Evolutionary conservation across 2,113 vertebrate species (phyloP).

Genomic region (Cryptotis parvus): DNA sequence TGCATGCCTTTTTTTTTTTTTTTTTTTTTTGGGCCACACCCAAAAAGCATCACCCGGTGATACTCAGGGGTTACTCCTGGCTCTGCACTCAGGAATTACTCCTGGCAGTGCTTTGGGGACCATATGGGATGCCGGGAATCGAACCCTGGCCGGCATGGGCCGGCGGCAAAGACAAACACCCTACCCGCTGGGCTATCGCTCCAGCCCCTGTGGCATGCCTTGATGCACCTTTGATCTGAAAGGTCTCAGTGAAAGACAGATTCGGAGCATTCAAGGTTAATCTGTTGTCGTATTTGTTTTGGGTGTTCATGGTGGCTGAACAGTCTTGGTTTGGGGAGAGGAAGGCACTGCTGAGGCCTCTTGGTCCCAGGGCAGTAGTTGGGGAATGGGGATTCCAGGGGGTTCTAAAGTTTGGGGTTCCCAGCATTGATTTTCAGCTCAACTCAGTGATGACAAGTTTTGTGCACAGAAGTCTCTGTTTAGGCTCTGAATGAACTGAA

Average conservation of each 20-base stretch:
- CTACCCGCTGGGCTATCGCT: no score
- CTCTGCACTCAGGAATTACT: no score
- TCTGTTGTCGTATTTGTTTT: not conserved
- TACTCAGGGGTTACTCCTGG: no score
- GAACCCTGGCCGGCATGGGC: no score
- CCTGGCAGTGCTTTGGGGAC: no score
- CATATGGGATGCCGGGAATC: no score
- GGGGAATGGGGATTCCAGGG: not conserved
- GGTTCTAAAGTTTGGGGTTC: not conserved
- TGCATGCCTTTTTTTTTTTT: not conserved
- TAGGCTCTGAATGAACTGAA: not conserved
- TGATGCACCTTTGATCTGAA: not conserved
- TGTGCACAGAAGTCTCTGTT: not conserved
- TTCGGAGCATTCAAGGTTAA: not conserved
- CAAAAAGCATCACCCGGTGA: no score
- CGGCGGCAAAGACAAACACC: no score
- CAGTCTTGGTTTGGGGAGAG: not conserved
- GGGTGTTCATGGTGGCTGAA: not conserved
- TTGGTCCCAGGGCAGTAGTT: not conserved
- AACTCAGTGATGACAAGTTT: not conserved
- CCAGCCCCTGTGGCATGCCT: not conserved
- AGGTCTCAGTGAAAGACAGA: slow-evolving; percentile 36
- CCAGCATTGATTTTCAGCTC: slow-evolving; percentile 6
- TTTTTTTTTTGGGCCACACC: no score
- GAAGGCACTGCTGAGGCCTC: not conserved